Evolutionary conservation across 2,888 invertebrate genomes (phyloP).

Genomic region (Idaea aversata): DNA sequence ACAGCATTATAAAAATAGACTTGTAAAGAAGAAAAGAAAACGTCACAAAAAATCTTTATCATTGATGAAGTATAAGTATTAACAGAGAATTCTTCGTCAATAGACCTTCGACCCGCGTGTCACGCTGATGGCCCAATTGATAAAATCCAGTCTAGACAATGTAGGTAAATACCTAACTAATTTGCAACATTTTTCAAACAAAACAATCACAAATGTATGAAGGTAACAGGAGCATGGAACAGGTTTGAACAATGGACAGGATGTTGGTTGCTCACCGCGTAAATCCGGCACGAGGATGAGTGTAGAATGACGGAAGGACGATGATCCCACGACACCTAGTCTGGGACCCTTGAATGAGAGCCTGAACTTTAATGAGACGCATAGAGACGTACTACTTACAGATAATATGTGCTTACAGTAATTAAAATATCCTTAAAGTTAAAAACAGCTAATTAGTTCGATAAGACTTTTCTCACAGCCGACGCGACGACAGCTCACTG

Average conservation of each 20-base stretch:
- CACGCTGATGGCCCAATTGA: neutral
- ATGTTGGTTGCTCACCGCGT: conserved; percentile 40
- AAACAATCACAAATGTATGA: neutral
- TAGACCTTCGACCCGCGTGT: no score
- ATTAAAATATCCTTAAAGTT: no score
- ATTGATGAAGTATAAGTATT: no score
- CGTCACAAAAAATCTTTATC: no score
- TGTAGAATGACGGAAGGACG: conserved; percentile 33
- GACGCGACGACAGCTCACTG: no score
- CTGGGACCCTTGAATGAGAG: conserved; percentile 16
- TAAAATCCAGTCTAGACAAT: neutral
- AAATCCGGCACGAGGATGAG: conserved; percentile 41
- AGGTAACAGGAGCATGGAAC: neutral
- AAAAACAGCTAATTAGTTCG: no score
- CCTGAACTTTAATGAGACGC: neutral
- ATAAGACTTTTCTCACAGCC: no score
- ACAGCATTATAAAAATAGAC: no score
- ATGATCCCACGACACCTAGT: conserved; percentile 32
- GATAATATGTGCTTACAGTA: no score
- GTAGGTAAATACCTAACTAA: neutral
- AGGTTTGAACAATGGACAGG: conserved; percentile 17
- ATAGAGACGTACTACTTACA: no score
- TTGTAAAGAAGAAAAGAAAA: no score
- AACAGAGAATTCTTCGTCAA: no score
- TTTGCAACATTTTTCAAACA: neutral